These are phyloP conservation scores for Cygnus atratus DNA, from an alignment of 2,113 vertebrate species.

Conservation along the genomic window DNA sequence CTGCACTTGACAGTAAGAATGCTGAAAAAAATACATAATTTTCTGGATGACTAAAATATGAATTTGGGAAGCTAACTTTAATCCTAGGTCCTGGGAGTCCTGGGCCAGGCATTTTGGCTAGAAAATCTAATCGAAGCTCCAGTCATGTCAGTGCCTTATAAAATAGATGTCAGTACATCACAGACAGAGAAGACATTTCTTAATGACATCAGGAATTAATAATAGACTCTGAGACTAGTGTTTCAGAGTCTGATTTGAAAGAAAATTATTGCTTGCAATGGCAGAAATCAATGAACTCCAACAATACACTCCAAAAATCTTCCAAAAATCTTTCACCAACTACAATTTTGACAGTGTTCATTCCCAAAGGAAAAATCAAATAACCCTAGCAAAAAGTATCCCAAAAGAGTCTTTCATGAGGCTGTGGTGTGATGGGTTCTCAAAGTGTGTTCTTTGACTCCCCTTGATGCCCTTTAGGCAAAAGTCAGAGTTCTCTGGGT, in stretches of 20 bases:
- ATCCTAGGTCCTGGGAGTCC: not conserved
- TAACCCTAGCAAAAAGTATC: not conserved
- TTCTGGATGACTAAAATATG: not conserved
- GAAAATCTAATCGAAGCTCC: not conserved
- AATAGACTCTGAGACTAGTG: conserved; percentile 8
- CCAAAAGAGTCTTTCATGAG: not conserved
- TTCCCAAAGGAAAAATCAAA: not conserved
- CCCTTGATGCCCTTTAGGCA: not conserved
- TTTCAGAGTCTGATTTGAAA: conserved; percentile 26
- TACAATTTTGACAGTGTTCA: not conserved
- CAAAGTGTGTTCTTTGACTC: not conserved
- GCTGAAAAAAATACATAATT: not conserved
- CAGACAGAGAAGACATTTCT: conserved; percentile 14
- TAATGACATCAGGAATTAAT: conserved; percentile 48
- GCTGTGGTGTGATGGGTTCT: not conserved
- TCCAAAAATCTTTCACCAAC: not conserved
- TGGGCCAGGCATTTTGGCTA: not conserved
- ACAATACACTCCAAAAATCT: not conserved
- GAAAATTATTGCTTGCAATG: not conserved
- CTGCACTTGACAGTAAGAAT: not conserved
- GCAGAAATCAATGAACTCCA: conserved; percentile 15
- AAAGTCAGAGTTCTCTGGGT: not conserved
- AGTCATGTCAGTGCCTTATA: not conserved
- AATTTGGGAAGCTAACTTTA: not conserved
- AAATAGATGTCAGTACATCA: conserved; percentile 10